Conservation (phyloP, 2,113 vertebrate species). For the Saguinus midas region DNA sequence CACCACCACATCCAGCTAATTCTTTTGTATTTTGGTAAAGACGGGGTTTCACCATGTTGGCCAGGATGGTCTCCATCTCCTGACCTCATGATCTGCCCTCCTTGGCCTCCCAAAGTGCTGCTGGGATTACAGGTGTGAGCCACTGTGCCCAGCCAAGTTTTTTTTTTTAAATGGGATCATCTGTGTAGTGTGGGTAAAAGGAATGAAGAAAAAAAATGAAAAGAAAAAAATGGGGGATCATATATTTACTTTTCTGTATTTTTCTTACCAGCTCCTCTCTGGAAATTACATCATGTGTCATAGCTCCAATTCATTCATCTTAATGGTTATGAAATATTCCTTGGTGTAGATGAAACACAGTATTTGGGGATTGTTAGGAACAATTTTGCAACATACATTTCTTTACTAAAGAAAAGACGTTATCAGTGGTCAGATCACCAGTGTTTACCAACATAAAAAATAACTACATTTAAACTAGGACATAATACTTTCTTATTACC, state of each 20-base stretch:
- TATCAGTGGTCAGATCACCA: background rate
- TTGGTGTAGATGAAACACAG: background rate
- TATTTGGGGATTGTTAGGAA: background rate
- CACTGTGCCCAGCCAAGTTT: too few relatives aligned
- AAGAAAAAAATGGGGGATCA: too few relatives aligned
- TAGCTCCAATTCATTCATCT: background rate
- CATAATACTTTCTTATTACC: background rate
- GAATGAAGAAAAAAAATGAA: too few relatives aligned
- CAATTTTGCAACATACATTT: background rate
- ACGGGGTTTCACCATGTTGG: too few relatives aligned
- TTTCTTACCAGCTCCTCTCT: background rate
- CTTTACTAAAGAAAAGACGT: background rate
- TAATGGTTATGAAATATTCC: background rate
- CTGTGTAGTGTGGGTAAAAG: too few relatives aligned
- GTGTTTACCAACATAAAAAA: background rate
- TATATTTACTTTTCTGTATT: background rate
- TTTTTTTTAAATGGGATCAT: background rate
- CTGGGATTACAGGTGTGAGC: too few relatives aligned
- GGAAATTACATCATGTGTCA: background rate
- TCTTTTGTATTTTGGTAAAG: too few relatives aligned
- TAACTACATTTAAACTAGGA: background rate
- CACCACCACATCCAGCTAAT: too few relatives aligned
- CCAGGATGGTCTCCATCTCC: too few relatives aligned
- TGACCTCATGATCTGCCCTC: too few relatives aligned
- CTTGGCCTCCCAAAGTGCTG: too few relatives aligned